These are phyloP conservation scores for Carettochelys insculpta DNA, from an alignment of 2,113 vertebrate species.

Conservation along the genomic window DNA sequence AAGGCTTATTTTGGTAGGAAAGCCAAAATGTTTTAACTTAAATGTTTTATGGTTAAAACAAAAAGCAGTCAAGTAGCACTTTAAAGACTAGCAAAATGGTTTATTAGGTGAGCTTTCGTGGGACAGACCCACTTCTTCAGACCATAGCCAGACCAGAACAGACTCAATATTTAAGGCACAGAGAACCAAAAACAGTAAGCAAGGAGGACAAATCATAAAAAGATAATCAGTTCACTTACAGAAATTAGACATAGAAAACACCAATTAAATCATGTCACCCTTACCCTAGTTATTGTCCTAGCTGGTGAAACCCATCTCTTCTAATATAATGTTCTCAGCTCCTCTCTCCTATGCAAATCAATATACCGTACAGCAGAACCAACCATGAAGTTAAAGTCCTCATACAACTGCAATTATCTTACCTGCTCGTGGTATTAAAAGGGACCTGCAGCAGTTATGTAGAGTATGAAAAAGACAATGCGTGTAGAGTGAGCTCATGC, in stretches of 20 bases:
- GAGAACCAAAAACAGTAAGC: no score
- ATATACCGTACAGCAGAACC: background rate
- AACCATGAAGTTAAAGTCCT: background rate
- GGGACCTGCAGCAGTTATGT: accelerated
- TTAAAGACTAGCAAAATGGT: no score
- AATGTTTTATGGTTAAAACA: no score
- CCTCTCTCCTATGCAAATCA: background rate
- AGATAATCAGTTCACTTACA: constrained; percentile 34
- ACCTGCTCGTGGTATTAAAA: constrained; percentile 8
- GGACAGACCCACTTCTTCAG: no score
- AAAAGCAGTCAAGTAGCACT: no score
- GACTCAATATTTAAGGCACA: no score
- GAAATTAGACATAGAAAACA: constrained; percentile 27
- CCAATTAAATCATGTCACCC: constrained; percentile 40
- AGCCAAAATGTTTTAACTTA: background rate
- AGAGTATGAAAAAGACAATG: constrained; percentile 1
- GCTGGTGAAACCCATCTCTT: constrained; percentile 13
- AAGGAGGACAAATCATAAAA: no score
- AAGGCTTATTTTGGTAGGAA: background rate
- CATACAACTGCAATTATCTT: constrained; percentile 13
- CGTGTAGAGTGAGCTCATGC: background rate
- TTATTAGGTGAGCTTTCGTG: no score
- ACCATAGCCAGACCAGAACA: no score
- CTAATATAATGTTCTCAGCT: constrained; percentile 20
- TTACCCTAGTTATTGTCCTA: constrained; percentile 15